A percentile compares a stretch with the other conserved stretches of the same genome.
Evolutionary conservation across 1,140 invertebrate genomes (phyloP).

Genomic region (Papilio polyxenes): DNA sequence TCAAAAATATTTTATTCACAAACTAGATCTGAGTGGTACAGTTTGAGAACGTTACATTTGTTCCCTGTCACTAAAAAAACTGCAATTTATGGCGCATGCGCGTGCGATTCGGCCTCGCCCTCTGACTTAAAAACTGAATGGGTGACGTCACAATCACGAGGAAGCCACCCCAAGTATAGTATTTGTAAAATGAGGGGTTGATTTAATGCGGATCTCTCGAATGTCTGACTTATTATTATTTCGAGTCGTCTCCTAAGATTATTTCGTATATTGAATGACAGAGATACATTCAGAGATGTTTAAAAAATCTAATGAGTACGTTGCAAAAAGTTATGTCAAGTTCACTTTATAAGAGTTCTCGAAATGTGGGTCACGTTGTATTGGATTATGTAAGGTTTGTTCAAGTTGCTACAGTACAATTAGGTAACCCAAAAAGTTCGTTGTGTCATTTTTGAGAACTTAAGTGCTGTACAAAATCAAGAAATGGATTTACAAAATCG

Average conservation of each 20-base stretch:
- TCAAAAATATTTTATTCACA: background rate
- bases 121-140: conserved; percentile 39
- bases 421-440: background rate
- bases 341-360: conserved; percentile 24
- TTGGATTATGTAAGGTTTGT: conserved; percentile 5
- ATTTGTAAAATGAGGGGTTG: conserved; percentile 30
- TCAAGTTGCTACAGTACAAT: background rate
- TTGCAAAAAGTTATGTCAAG: conserved; percentile 13
- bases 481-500: too few relatives aligned
- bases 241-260: background rate
- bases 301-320: conserved; percentile 12
- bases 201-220: background rate
- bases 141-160: conserved; percentile 36
- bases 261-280: background rate
- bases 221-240: background rate
- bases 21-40: conserved; percentile 2
- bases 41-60: background rate
- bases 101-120: conserved; percentile 35
- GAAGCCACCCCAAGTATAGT: conserved; percentile 27
- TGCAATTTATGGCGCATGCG: conserved; percentile 31
- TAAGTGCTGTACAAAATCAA: too few relatives aligned
- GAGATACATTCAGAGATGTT: background rate
- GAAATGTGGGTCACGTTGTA: conserved; percentile 4
- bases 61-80: conserved; percentile 24
- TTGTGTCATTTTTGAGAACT: background rate